Evolutionary conservation across 2,113 vertebrate genomes (phyloP), one percentile per base, ranked within the genome.

Genomic region (Mormyrus iriodes): DNA sequence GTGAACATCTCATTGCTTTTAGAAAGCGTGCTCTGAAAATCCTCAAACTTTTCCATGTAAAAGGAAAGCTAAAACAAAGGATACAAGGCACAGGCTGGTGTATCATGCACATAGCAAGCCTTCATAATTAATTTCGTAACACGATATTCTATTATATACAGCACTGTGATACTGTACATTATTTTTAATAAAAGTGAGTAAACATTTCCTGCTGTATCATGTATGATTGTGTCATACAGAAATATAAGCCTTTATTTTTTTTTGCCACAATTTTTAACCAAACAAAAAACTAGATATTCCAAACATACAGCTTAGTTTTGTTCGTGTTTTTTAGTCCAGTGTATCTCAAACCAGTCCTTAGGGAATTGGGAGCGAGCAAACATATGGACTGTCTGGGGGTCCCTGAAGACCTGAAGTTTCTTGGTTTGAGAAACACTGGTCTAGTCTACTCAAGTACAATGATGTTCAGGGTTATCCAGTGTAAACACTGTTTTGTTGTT

Each of bases 41-140:
- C 98, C 93, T 99, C 98, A 93, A 99, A 99, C 93, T 99, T 99
- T 94, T 99, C 98, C 98, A 99, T 99, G 92, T 99, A 99, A 52
- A 99, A 96, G 90, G 97, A 99, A 90, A 99, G 97, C 98, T 99
- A 92, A 61, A 88, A 90, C 24, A 85, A 69, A 61, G 35, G 12
- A 35, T 4, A 42, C 2, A 21, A 85, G 42, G 24, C 1, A 4
- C 1, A 13, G 83, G 3, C 46, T 13, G 46, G 10, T n/a, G 35
- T 7, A 19, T 42, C 35, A 13, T 31, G 61, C 61, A 69, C 58
- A 65, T 10, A 12, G 61, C n/a, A 69, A 69, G n/a, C 61, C 27
- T 27, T 31, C 27, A 4, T 69, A 69, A 69, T n/a, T n/a, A n/a
- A n/a, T n/a, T n/a, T n/a, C n/a, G n/a, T n/a, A n/a, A n/a, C n/a